Percentiles rank a stretch among this genome's conserved stretches.
phyloP scores from a whole-genome alignment of 2,113 vertebrate species.

The Neogobius melanostomus region DNA sequence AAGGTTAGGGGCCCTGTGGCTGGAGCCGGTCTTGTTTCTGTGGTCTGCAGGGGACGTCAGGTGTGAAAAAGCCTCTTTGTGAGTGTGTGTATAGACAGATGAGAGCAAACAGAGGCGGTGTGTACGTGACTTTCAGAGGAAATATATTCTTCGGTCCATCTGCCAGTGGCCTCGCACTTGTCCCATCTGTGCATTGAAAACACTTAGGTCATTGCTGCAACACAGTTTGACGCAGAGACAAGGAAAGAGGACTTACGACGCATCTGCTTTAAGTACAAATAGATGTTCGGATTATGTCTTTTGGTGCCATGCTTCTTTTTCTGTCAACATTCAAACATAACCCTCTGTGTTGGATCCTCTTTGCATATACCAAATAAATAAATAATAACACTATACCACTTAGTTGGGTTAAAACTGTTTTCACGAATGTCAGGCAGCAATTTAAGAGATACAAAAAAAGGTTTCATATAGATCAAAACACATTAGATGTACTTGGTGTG shows the following conservation, averaged over 20 bases:
- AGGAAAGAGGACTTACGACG: not conserved
- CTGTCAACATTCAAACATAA: too few relatives aligned
- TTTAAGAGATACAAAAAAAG: too few relatives aligned
- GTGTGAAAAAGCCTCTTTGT: conserved; percentile 20
- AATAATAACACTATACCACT: too few relatives aligned
- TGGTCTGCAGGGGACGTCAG: conserved; percentile 44
- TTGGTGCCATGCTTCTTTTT: not conserved
- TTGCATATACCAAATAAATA: too few relatives aligned
- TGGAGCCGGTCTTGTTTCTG: conserved; percentile 14
- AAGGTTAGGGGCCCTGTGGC: conserved; percentile 36
- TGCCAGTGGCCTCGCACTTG: conserved; percentile 37
- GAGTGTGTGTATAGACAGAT: conserved; percentile 13
- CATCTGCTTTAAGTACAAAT: not conserved
- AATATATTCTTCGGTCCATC: conserved; percentile 48
- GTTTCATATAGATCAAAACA: too few relatives aligned
- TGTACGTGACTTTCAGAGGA: conserved; percentile 28
- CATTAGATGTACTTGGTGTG: too few relatives aligned
- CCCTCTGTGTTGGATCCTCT: too few relatives aligned
- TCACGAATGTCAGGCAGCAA: too few relatives aligned
- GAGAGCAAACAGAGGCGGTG: conserved; percentile 22
- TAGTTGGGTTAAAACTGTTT: too few relatives aligned
- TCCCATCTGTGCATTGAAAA: conserved; percentile 37
- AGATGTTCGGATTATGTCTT: not conserved
- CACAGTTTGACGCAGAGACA: conserved; percentile 14
- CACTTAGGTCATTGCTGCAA: conserved; percentile 31